Base-by-base conservation (phyloP, 2,888 invertebrate species). In the Rhingia campestris region DNA sequence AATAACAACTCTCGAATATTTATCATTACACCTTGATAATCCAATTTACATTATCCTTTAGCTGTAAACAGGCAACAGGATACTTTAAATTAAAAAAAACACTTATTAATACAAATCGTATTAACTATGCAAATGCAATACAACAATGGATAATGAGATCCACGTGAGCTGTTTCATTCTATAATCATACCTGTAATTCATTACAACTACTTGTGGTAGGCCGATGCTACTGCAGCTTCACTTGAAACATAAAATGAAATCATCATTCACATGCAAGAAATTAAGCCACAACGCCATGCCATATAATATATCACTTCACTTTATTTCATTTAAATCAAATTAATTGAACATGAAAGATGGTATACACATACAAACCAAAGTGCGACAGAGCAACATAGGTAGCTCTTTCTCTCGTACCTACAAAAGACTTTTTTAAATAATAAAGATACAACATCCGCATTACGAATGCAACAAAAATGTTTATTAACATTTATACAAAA, bases 251-350 rank as follows among this genome's bases (percentile, higher is more conserved):
- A 53, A 81, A 81, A 70, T 70, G 54, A 70, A 81, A 81, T 75
- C 64, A 72, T 72, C 53, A 81, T 81, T 75, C 75, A 64, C 39
- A 80, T 61, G 58, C 53, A 51, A 56, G 69, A 30, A 73, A 81
- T 58, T 74, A 63, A 74, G 63, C 69, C 64, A 64, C 70, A 70
- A 70, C 45, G 33, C 53, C 53, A 59, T 22, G 75, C 33, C 64
- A 53, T 59, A 22, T 22, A 22, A 22, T 22, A 22, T 22, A 69
- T 69, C 63, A 58, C 51, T 69, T 63, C 51, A 80, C 82, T 86
- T 41, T 41, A 10, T 49, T 49, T 81, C 81, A 33, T 86, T 86
- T 86, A 86, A 86, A 87, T 86, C 80, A 87, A 86, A 86, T 87
- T 86, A 87, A 86, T 86, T 86, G 86, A 81, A 79, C 73, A 74